Base-by-base conservation (phyloP, 1,140 invertebrate genomes). In the Anagrus nilaparvatae region DNA sequence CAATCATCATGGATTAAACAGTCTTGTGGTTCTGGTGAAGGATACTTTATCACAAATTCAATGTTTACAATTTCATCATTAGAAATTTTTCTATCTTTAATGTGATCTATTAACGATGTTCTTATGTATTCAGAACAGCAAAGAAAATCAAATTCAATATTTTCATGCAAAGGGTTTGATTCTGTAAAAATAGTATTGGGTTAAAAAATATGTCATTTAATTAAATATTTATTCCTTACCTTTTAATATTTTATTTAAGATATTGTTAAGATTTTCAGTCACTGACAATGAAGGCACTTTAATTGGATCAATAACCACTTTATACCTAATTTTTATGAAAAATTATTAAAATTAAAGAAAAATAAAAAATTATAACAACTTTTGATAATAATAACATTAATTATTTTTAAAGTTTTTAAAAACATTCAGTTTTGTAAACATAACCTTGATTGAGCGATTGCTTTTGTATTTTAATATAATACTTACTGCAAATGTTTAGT, bases 1-100 rank as follows among this genome's bases (percentile, higher is more conserved):
- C 94, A 97, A 64, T 97, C 93, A 69, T 97, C 89, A 61, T 96
- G 91, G 53, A 90, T 74, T 35, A 97, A 69, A 56, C 85, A 88
- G 59, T 95, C 84, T 58, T 91, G 76, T 9, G 92, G 92, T 56
- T 87, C 76, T 1, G 93, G 94, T 3, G 91, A 79, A 31, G 89
- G 86, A 48, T 82, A 79, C 52, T 83, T 76, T 61, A 91, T 84
- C 23, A 96, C 65, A 71, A 95, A 97, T 69, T 97, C 92, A 36
- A 97, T 72, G 41, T 87, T 80, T 47, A 95, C 68, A 18, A 87
- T 80, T 38, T 76, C 72, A 67, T 93, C 89, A 27, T 75, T 78
- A 2, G 81, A 83, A 12, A 80, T 58, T 29, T 71, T 72, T 47
- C 76, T 76, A 31, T 82, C 78, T 42, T 73, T 65, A 25, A 89